Evolutionary conservation across 2,797 vertebrate genomes (phyloP).

Genomic region (Cynopterus sphinx): DNA sequence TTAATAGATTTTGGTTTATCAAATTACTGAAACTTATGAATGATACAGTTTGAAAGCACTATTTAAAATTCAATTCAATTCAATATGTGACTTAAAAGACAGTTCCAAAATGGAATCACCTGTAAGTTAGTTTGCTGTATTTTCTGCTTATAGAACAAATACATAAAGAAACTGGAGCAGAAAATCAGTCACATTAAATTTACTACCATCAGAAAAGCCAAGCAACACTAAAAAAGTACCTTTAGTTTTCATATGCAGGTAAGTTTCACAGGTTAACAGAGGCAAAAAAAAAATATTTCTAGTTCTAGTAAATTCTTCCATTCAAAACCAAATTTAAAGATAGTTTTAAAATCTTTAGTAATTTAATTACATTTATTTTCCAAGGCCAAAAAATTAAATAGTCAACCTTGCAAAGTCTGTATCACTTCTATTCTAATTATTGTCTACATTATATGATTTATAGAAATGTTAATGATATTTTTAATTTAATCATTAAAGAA

Average conservation of each 20-base stretch:
- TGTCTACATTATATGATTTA: neutral
- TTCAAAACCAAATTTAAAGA: neutral
- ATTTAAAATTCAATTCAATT: constrained; percentile 67
- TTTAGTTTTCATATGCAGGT: constrained; percentile 4
- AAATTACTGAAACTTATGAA: constrained; percentile 63
- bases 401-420: neutral
- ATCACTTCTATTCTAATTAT: neutral
- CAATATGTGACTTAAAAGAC: constrained; percentile 65
- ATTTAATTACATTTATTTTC: neutral
- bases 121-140: constrained; percentile 67
- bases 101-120: constrained; percentile 61
- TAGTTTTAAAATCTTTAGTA: constrained; percentile 13
- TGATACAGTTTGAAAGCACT: neutral
- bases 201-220: constrained; percentile 51
- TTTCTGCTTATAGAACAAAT: constrained; percentile 74
- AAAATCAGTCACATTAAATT: constrained; percentile 73
- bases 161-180: constrained; percentile 70
- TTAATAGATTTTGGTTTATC: constrained; percentile 47
- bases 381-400: neutral
- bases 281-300: constrained; percentile 5
- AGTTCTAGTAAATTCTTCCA: neutral
- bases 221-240: constrained; percentile 54
- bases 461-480: neutral
- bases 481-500: neutral
- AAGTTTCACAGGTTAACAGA: constrained; percentile 37